These are phyloP conservation scores for Etheostoma nigrum DNA, from an alignment of 2,797 vertebrate genomes.

Conservation along the genomic window DNA sequence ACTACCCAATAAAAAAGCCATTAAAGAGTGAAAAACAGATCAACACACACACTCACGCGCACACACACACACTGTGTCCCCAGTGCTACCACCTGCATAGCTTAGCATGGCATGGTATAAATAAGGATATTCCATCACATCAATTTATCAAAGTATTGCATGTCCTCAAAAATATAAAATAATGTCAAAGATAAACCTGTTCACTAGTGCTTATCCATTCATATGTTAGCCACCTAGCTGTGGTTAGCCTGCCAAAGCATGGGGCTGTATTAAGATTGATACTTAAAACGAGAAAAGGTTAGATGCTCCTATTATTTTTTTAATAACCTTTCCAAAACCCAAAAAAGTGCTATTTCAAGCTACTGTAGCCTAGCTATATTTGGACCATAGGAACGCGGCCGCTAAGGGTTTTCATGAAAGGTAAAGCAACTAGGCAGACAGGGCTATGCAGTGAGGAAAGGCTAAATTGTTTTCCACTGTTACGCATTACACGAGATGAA, in stretches of 20 bases:
- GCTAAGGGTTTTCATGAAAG: too few species aligned
- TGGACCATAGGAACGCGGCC: too few species aligned
- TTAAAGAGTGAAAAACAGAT: slow-evolving; percentile 6
- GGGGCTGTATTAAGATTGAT: background rate
- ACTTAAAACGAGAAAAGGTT: background rate
- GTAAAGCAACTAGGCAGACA: background rate
- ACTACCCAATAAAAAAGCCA: slow-evolving; percentile 20
- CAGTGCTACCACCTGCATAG: background rate
- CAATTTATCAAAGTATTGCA: background rate
- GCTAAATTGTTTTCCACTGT: background rate
- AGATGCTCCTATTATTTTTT: too few species aligned
- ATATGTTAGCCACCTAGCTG: background rate
- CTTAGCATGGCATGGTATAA: background rate
- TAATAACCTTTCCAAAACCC: too few species aligned
- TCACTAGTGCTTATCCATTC: background rate
- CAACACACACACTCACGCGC: background rate
- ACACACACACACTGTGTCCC: background rate
- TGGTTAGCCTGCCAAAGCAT: background rate
- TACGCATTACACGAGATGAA: background rate
- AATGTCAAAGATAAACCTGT: background rate
- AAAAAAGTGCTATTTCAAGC: too few species aligned
- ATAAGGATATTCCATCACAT: background rate
- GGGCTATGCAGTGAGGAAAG: too few species aligned
- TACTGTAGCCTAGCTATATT: too few species aligned
- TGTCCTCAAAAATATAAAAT: background rate